Evolutionary conservation across 2,888 invertebrate genomes (phyloP).

Genomic region (Pinctada fucata): DNA sequence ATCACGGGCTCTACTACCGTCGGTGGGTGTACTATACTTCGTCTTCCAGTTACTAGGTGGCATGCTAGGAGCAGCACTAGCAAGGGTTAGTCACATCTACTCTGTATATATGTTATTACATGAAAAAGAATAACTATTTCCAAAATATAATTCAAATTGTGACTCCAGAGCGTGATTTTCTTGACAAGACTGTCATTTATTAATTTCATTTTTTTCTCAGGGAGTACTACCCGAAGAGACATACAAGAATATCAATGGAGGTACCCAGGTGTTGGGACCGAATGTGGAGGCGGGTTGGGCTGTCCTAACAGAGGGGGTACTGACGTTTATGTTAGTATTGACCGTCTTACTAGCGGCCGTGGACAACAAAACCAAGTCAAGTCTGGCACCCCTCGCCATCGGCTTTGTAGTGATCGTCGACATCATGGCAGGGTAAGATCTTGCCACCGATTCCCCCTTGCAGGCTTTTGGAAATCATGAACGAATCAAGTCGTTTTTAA

Average conservation of each 20-base stretch:
- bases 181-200: too few relatives aligned
- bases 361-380: constrained; percentile 65
- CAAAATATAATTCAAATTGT: neutral
- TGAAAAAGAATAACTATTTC: neutral
- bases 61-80: constrained; percentile 56
- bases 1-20: constrained; percentile 63
- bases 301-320: constrained; percentile 60
- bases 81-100: constrained; percentile 45
- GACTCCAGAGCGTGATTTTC: too few relatives aligned
- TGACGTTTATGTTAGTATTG: constrained; percentile 70
- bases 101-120: neutral
- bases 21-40: constrained; percentile 69
- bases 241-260: constrained; percentile 45
- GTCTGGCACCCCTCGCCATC: constrained; percentile 75
- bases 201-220: constrained; percentile 29
- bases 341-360: constrained; percentile 75
- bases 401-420: constrained; percentile 75
- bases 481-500: too few relatives aligned
- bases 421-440: constrained; percentile 72
- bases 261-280: constrained; percentile 45
- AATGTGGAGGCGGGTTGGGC: constrained; percentile 55
- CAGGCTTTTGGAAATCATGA: too few relatives aligned
- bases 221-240: constrained; percentile 40
- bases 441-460: too few relatives aligned
- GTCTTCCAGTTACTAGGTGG: constrained; percentile 75